Base-by-base conservation (phyloP, 2,113 vertebrate species). In the Calyptommatus sinebrachiatus region DNA sequence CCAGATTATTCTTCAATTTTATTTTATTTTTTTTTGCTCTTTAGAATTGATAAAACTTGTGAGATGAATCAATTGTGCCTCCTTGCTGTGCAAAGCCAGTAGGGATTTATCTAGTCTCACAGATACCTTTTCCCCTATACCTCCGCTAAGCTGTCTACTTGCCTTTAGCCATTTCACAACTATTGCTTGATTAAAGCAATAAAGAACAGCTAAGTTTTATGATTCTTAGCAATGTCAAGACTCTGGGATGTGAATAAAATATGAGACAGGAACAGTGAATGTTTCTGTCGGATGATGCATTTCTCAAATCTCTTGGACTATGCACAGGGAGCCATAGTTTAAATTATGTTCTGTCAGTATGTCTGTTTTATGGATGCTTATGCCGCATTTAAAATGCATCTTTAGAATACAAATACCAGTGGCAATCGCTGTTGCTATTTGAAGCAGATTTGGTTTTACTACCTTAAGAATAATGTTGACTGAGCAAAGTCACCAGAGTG, bases 171-270 rank as follows among this genome's bases (percentile, higher is more conserved):
- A 76, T 84, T 57, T 85, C 45, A 80, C 77, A 87, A 75, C 41
- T 68, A 48, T 50, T 69, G 65, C 29, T 87, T 85, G 86, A 83
- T 84, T 84, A 89, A 91, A 86, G 72, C 77, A 81, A 84, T 89
- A 85, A 90, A 91, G 72, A 83, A 28, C 71, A 84, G 61, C 79
- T 61, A 86, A 28, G 29, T 85, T 90, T 73, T 76, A 73, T 82
- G 73, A 88, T 85, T 91, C 82, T 83, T 78, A 88, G 41, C 9
- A 71, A 84, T 78, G 10, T 67, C 60, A 78, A 50, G 31, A 45
- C 79, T 89, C 90, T 87, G 65, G 53, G 71, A 79, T 50, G 53
- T 86, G 70, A 83, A 90, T 89, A 92, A 91, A 87, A 89, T 89
- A 89, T 81, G 76, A 77, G 61, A 86, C 22, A 87, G 83, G 86